Evolutionary conservation across 2,888 invertebrate genomes (phyloP), one percentile per base, ranked within the genome.

Genomic region (Agrypnus murinus): DNA sequence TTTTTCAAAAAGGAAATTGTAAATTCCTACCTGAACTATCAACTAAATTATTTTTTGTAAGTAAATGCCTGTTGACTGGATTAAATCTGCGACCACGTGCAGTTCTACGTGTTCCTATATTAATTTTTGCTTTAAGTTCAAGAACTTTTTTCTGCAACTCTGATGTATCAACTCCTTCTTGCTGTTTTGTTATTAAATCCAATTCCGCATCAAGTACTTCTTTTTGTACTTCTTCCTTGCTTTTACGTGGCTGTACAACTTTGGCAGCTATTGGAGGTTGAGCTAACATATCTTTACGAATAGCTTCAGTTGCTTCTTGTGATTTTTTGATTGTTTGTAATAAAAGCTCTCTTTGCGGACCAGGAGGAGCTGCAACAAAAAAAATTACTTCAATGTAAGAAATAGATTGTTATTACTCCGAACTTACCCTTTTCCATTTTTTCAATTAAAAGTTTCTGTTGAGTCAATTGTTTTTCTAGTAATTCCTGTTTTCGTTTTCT

Each of bases 171-270:
- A 92, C 94, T 0, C 97, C 97, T 81, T 93, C 93, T 84, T 92
- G 95, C 81, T 96, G 95, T 77, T 95, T 95, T 0, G 93, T 94
- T 79, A 96, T 95, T 74, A 97, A 87, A 83, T 98, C 97, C 80
- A 97, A 84, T 82, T 98, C 97, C 0, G 95, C 94, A 81, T 97
- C 97, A 8, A 97, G 87, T 59, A 97, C 91, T 81, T 97, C 96
- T 80, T 94, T 95, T 83, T 96, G 94, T 0, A 94, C 92, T 80
- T 95, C 94, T 80, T 94, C 94, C 75, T 92, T 90, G 0, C 92
- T 92, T 80, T 92, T 93, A 7, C 70, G 57, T 10, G 88, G 87
- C 65, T 86, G 83, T 14, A 83, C 80, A 45, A 70, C 46, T 70
- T 75, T 76, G 6, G 70, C 69, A 5, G 75, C 68, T 6, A 55